Base-by-base conservation (phyloP, 2,113 vertebrate genomes). In the Gambusia affinis region DNA sequence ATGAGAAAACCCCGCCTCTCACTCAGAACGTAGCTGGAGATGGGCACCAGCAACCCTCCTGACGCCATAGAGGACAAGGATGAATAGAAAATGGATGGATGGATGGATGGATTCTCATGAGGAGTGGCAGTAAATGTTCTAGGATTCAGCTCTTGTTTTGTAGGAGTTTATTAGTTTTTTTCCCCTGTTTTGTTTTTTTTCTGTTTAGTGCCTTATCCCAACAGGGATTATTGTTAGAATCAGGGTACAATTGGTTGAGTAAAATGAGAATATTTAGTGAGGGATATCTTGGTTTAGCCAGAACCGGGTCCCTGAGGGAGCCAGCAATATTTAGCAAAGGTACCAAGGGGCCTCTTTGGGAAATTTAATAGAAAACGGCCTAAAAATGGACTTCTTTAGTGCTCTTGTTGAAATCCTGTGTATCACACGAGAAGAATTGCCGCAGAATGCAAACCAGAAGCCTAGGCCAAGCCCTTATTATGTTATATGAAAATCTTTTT, bases 281-380 rank as follows among this genome's bases (percentile, higher is more conserved):
- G 71, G 66, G 64, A 19, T 61, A 79, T 79, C 39, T 62, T 31
- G 29, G 57, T 75, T 72, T 74, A 81, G 66, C 42, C 29, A 11
- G 75, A 80, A 80, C 66, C 69, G 54, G 30, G 71, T 82, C 87
- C 87, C 86, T 80, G 73, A 73, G 88, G 88, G 87, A 91, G 72
- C 51, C 70, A 35, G 82, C 84, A 83, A 86, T 91, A 91, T 93
- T 91, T 92, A 89, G 88, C 70, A 51, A 84, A 82, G 71, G 76
- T 78, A 88, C 80, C 86, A 82, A 44, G 74, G 80, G 78, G 74
- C 79, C 78, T 73, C 5, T 64, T 81, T 84, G 80, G 72, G 80
- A 87, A 90, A 85, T 75, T 81, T 90, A 86, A 88, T 87, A 87
- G 83, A 90, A 88, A 83, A 88, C 73, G 73, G 51, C 51, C 51